Percentiles rank a stretch among this genome's conserved stretches.
These are phyloP conservation scores for Aspidiotus rigidus DNA, from an alignment of 2,888 invertebrate species.

Conservation along the genomic window DNA sequence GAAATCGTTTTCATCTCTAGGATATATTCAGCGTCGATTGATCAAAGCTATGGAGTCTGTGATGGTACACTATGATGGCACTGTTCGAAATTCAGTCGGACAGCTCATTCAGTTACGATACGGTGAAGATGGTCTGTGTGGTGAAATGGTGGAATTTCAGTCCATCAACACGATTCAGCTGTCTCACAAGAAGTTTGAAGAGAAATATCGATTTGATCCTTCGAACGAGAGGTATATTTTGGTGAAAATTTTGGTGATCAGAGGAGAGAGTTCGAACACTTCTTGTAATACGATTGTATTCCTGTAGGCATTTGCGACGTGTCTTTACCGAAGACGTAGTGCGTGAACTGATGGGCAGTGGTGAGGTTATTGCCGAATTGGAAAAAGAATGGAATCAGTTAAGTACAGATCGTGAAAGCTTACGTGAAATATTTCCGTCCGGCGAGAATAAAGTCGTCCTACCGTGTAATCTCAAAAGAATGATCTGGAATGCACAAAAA, in stretches of 20 bases:
- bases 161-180: slow-evolving; percentile 88
- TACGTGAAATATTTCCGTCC: slow-evolving; percentile 90
- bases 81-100: slow-evolving; percentile 91
- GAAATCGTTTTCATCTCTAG: slow-evolving; percentile 39
- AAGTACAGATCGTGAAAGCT: slow-evolving; percentile 71
- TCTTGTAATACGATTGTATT: neutral
- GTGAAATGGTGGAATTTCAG: slow-evolving; percentile 93
- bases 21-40: slow-evolving; percentile 96
- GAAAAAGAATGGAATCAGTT: slow-evolving; percentile 96
- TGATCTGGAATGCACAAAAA: slow-evolving; percentile 99
- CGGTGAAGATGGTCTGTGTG: slow-evolving; percentile 98
- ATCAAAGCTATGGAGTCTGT: slow-evolving; percentile 99
- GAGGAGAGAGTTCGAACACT: no score
- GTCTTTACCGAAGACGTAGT: slow-evolving; percentile 92
- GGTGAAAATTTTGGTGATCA: neutral
- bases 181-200: slow-evolving; percentile 90
- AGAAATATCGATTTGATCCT: slow-evolving; percentile 90
- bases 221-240: slow-evolving; percentile 72
- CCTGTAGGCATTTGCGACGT: slow-evolving; percentile 59
- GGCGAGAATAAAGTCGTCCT: slow-evolving; percentile 94
- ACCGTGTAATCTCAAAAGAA: slow-evolving; percentile 93
- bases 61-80: slow-evolving; percentile 98
- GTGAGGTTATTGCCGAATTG: slow-evolving; percentile 78
- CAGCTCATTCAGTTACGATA: slow-evolving; percentile 92
- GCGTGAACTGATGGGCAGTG: slow-evolving; percentile 84